Evolutionary conservation across 2,888 invertebrate species (phyloP).

Genomic region (Cheilosia pagana): DNA sequence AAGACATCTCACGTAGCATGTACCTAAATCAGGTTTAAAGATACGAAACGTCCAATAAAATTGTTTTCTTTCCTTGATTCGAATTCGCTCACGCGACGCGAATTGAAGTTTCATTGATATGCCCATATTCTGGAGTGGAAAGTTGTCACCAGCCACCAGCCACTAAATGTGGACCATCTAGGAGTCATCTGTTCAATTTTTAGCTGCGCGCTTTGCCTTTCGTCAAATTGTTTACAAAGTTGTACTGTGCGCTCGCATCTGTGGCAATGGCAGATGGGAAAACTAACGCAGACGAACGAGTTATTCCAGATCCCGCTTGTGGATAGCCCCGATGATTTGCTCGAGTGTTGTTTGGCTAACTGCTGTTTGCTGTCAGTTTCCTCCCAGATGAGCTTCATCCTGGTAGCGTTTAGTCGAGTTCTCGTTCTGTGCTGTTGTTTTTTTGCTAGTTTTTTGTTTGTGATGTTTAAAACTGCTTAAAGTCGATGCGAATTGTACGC

Average conservation of each 20-base stretch:
- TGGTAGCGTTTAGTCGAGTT: slow-evolving; percentile 55
- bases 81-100: slow-evolving; percentile 14
- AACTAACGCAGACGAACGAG: slow-evolving; percentile 54
- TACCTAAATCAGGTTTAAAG: slow-evolving; percentile 34
- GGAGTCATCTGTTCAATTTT: slow-evolving; percentile 30
- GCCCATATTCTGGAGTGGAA: slow-evolving; percentile 43
- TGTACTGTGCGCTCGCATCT: slow-evolving; percentile 1
- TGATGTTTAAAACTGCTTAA: slow-evolving; percentile 49
- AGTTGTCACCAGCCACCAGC: slow-evolving; percentile 50
- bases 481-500: slow-evolving; percentile 83
- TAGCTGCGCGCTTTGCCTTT: slow-evolving; percentile 11
- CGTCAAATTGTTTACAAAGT: slow-evolving; percentile 35
- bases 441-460: slow-evolving; percentile 43
- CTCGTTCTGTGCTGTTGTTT: not conserved
- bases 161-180: slow-evolving; percentile 60
- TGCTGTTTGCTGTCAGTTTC: slow-evolving; percentile 78
- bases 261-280: slow-evolving; percentile 18
- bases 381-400: slow-evolving; percentile 77
- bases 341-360: slow-evolving; percentile 34
- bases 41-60: slow-evolving; percentile 24
- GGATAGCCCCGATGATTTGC: not conserved
- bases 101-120: slow-evolving; percentile 44
- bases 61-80: slow-evolving; percentile 32
- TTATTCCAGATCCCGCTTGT: slow-evolving; percentile 60
- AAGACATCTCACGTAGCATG: slow-evolving; percentile 53